Conservation (phyloP, 2,797 vertebrate species). For the Aulostomus chinensis region DNA sequence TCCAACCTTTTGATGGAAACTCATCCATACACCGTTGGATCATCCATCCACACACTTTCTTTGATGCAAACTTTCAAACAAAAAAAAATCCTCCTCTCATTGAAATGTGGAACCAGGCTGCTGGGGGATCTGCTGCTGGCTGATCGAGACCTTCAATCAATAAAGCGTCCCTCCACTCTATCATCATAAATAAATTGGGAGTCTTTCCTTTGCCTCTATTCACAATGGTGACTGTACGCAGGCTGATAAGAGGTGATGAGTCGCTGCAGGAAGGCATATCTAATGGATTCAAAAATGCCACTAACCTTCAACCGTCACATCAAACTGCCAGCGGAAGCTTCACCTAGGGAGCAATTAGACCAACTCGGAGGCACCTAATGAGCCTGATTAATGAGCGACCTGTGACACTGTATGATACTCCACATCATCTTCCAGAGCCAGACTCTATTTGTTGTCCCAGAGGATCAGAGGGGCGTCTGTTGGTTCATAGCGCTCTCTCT, state of each 20-base stretch:
- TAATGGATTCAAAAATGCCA: constrained; percentile 35
- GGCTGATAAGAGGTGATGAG: constrained; percentile 12
- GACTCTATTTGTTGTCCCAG: constrained; percentile 40
- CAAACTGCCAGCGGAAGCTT: constrained; percentile 14
- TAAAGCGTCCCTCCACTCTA: no score
- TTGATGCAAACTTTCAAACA: no score
- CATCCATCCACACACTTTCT: no score
- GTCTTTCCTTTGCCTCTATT: background rate
- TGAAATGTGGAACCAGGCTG: no score
- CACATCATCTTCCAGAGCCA: constrained; percentile 33
- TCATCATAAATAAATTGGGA: no score
- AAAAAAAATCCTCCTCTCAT: no score
- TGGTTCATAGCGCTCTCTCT: constrained; percentile 6
- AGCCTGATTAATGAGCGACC: constrained; percentile 51
- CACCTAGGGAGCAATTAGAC: constrained; percentile 65
- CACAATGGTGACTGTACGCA: background rate
- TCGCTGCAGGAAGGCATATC: constrained; percentile 2
- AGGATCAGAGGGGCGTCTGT: constrained; percentile 22
- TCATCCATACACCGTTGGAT: no score
- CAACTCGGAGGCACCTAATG: constrained; percentile 22
- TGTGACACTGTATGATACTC: constrained; percentile 38
- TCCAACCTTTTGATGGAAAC: no score
- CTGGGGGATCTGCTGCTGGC: no score
- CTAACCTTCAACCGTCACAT: constrained; percentile 38
- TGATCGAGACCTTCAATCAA: no score